phyloP scores from a whole-genome alignment of 2,113 vertebrate genomes.

The Chamaea fasciata region DNA sequence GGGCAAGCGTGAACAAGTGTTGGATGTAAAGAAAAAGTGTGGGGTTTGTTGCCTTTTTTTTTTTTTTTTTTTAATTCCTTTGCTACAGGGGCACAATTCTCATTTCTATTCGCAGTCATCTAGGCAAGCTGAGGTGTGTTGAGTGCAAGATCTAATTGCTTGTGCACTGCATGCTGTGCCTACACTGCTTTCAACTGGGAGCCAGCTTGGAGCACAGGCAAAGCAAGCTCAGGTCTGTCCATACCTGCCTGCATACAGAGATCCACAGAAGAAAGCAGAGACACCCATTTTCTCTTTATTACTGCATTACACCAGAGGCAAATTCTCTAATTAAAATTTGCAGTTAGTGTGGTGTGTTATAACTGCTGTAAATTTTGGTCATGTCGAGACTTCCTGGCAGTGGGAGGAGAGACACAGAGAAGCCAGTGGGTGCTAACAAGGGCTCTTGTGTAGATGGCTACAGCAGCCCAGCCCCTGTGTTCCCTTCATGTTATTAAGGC shows the following conservation, averaged over 20 bases:
- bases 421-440: not conserved
- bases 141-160: not conserved
- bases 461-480: not conserved
- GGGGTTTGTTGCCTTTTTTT: not conserved
- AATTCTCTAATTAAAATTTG: slow-evolving; percentile 43
- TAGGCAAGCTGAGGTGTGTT: not conserved
- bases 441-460: rapidly evolving
- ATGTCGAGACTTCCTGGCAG: not conserved
- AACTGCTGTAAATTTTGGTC: not conserved
- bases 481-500: not conserved
- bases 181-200: not conserved
- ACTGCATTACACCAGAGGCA: slow-evolving; percentile 38
- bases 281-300: slow-evolving; percentile 15
- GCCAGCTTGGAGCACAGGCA: not conserved
- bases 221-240: slow-evolving; percentile 33
- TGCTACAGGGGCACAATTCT: not conserved
- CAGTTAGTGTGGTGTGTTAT: not conserved
- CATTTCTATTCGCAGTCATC: not conserved
- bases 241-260: not conserved
- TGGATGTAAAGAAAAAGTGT: not conserved
- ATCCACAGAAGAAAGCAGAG: not conserved
- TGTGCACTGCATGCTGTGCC: not conserved
- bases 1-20: not conserved
- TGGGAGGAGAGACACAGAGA: not conserved
- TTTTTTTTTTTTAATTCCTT: not conserved